These are phyloP conservation scores for Serilophus lunatus DNA, from an alignment of 2,113 vertebrate species.

Conservation along the genomic window DNA sequence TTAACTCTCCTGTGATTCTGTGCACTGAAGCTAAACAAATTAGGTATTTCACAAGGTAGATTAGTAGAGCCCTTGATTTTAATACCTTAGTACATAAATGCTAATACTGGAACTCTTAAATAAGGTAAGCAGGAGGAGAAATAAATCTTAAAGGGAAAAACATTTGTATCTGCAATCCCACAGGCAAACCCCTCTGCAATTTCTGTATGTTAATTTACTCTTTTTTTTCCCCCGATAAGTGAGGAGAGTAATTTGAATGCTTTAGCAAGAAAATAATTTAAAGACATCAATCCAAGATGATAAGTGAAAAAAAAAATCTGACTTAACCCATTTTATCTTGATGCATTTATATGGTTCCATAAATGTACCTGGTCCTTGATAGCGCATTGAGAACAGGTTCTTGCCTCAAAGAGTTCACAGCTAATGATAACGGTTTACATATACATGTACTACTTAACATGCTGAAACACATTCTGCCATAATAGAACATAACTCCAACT, in stretches of 20 bases:
- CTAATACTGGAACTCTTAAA: slow-evolving; percentile 41
- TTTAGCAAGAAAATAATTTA: neutral
- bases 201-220: neutral
- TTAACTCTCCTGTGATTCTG: slow-evolving; percentile 53
- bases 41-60: slow-evolving; percentile 54
- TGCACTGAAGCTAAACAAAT: slow-evolving; percentile 67
- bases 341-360: neutral
- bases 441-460: neutral
- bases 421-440: neutral
- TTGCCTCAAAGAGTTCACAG: neutral
- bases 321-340: neutral
- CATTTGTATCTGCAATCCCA: neutral
- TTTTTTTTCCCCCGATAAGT: neutral
- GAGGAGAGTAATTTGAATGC: neutral
- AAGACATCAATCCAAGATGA: neutral
- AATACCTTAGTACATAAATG: slow-evolving; percentile 53
- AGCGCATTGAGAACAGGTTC: neutral
- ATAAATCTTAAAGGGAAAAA: slow-evolving; percentile 25
- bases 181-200: neutral
- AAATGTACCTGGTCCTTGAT: neutral
- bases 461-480: neutral
- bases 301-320: neutral
- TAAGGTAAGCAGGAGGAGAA: slow-evolving; percentile 22
- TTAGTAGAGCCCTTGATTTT: slow-evolving; percentile 37
- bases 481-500: neutral